Evolutionary conservation across 2,888 invertebrate species (phyloP), one percentile per base, ranked within the genome.

Genomic region (Drosophila demipolita): DNA sequence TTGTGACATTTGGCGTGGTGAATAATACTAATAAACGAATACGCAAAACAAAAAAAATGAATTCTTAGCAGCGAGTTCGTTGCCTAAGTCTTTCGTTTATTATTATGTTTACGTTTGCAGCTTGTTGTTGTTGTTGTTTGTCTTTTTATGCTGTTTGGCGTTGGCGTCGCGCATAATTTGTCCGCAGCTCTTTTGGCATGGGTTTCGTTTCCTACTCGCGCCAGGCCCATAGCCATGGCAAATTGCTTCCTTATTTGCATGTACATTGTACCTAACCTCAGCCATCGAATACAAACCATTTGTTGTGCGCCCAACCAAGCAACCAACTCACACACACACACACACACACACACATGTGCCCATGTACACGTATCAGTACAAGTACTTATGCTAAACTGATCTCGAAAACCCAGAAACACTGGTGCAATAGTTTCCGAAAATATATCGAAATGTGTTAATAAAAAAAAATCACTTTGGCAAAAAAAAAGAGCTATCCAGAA

Each of bases 171-270:
- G 84, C 73, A 83, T 81, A 83, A 87, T 83, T 83, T 87, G 87
- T 83, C 74, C 66, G 64, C 73, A 63, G 50, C 60, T 68, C 53
- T 29, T 68, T 57, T 65, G 81, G 73, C 71, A 68, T 67, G 53
- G 60, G 62, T 80, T 75, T 75, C 78, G 83, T 79, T 82, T 82
- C 80, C 86, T 85, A 82, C 83, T 86, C 80, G 9, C 33, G 52
- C 49, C 67, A 54, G 72, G 78, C 75, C 64, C 20, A 75, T 35
- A 79, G 85, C 67, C 83, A 83, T 70, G 70, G 80, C 80, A 83
- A 82, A 82, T 82, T 82, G 82, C 87, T 82, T 82, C 82, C 82
- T 86, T 86, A 80, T 82, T 86, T 86, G 77, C 76, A 73, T 83
- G 73, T 78, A 59, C 63, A 69, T 67, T 62, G 66, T 58, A 62